Conservation (phyloP, 2,888 invertebrate genomes). For the Phengaris alcon region DNA sequence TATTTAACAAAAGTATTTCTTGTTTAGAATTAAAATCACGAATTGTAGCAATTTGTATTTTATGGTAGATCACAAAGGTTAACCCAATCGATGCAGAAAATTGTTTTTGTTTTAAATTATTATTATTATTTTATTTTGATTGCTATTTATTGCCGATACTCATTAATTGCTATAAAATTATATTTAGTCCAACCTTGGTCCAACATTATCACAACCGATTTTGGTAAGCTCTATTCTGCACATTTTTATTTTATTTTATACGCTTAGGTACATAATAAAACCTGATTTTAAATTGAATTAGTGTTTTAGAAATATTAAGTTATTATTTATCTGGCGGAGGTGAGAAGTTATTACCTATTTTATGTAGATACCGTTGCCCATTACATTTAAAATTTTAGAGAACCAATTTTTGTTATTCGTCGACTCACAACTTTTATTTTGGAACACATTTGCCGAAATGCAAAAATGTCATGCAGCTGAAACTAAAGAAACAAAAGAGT, state of each 20-base stretch:
- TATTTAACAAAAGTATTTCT: neutral
- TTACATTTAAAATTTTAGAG: no score
- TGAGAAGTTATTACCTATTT: no score
- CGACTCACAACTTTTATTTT: neutral
- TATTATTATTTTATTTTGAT: neutral
- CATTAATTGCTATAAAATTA: neutral
- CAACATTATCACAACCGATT: neutral
- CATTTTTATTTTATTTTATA: no score
- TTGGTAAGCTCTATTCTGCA: neutral
- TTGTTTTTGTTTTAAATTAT: neutral
- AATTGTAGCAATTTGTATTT: neutral
- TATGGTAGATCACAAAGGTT: neutral
- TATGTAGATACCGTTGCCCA: no score
- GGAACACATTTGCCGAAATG: neutral
- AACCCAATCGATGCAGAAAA: constrained; percentile 1
- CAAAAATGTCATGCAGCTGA: neutral
- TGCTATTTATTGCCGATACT: constrained; percentile 4
- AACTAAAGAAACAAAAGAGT: constrained; percentile 7
- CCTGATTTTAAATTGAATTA: no score
- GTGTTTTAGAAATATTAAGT: no score
- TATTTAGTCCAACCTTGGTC: neutral
- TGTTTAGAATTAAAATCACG: neutral
- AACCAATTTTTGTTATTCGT: neutral
- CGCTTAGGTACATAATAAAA: no score
- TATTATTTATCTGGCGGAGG: no score